These are phyloP conservation scores for Manacus vitellinus DNA, from an alignment of 2,113 vertebrate genomes.

Conservation along the genomic window DNA sequence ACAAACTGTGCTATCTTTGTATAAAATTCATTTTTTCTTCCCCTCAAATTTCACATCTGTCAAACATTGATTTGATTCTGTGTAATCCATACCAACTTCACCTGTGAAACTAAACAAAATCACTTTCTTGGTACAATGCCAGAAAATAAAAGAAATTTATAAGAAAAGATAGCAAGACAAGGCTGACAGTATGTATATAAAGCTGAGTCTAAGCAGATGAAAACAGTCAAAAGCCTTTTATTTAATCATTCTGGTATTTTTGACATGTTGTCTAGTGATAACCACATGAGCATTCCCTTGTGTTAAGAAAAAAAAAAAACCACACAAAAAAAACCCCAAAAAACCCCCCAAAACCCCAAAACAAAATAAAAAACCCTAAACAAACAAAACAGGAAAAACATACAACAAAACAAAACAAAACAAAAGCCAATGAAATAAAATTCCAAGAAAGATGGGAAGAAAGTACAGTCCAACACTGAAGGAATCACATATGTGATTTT, in stretches of 20 bases:
- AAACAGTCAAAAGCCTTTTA: slow-evolving; percentile 34
- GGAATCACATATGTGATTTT: background rate
- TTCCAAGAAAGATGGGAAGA: background rate
- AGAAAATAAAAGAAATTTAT: background rate
- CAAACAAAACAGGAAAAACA: no score
- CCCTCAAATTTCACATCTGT: background rate
- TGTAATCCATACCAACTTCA: background rate
- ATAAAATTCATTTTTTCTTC: background rate
- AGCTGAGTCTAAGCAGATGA: slow-evolving; percentile 53
- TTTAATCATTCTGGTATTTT: slow-evolving; percentile 43
- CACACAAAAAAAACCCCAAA: background rate
- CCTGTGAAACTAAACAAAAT: slow-evolving; percentile 25
- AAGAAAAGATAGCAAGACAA: background rate
- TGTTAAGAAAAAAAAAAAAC: background rate
- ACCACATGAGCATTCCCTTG: background rate
- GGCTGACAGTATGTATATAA: slow-evolving; percentile 7
- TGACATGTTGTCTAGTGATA: slow-evolving; percentile 25
- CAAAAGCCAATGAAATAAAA: background rate
- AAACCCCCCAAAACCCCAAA: no score
- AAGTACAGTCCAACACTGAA: background rate
- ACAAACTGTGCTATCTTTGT: background rate
- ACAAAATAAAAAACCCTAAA: no score
- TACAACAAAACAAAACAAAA: background rate
- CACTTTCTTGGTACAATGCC: background rate
- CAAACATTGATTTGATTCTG: background rate